phyloP scores from a whole-genome alignment of 1,140 invertebrate genomes.

The Heterodera schachtii region DNA sequence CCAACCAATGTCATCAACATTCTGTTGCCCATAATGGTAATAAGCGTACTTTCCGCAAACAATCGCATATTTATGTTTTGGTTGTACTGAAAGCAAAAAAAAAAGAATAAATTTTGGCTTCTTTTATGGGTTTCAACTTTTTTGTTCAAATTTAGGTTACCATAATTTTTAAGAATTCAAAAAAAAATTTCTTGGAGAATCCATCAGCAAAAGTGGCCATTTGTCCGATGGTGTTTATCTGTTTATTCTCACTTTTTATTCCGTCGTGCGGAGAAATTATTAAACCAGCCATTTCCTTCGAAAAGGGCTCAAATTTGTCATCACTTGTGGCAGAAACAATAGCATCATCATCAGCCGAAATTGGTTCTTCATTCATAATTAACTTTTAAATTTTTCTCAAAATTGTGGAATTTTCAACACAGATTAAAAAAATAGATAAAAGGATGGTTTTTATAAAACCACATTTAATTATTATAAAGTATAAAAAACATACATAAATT shows the following conservation, averaged over 20 bases:
- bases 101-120: conserved; percentile 28
- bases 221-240: neutral
- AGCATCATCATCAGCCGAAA: too few species aligned
- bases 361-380: neutral
- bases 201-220: neutral
- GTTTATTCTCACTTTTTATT: neutral
- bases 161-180: too few species aligned
- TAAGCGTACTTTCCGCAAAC: conserved; percentile 87
- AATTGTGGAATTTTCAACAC: too few species aligned
- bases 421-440: too few species aligned
- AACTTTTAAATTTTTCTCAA: too few species aligned
- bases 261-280: conserved; percentile 6
- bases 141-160: too few species aligned
- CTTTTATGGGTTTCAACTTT: too few species aligned
- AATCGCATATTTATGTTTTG: conserved; percentile 65
- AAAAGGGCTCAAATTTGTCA: neutral
- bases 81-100: conserved; percentile 37
- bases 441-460: too few species aligned
- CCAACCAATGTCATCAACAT: conserved; percentile 94
- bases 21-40: conserved; percentile 94
- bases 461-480: too few species aligned
- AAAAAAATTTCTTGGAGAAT: too few species aligned
- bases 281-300: neutral
- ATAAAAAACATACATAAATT: too few species aligned
- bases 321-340: neutral